A percentile compares a stretch with the other conserved stretches of the same genome.
These are phyloP conservation scores for Lycaon pictus DNA, from an alignment of 2,113 vertebrate species.

Conservation along the genomic window DNA sequence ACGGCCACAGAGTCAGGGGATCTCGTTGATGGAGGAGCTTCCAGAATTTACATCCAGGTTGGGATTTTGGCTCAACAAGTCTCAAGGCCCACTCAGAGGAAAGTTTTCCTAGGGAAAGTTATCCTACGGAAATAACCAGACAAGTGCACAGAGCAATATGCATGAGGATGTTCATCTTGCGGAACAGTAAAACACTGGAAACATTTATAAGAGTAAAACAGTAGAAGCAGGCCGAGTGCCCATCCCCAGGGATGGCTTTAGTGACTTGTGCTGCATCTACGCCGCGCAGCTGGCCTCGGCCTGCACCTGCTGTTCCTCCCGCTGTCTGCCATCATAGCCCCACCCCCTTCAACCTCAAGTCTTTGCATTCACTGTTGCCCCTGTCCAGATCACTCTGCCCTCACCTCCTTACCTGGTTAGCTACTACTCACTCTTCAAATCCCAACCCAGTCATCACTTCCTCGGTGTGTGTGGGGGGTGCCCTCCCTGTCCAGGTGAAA, in stretches of 20 bases:
- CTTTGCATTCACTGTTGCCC: background rate
- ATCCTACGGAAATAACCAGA: background rate
- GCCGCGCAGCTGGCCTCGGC: background rate
- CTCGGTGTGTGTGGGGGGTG: background rate
- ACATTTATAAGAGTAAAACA: background rate
- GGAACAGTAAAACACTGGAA: no score
- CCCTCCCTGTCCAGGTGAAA: background rate
- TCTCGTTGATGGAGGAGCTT: background rate
- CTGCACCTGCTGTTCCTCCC: fast-evolving
- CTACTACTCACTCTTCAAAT: background rate
- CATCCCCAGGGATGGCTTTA: background rate
- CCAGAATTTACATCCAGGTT: background rate
- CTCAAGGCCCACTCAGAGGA: background rate
- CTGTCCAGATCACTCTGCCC: background rate
- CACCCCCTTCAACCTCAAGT: background rate
- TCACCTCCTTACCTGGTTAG: background rate
- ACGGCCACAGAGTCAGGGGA: background rate
- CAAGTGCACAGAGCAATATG: no score
- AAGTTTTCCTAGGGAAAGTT: background rate
- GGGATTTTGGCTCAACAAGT: background rate
- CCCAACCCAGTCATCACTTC: background rate
- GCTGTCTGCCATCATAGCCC: background rate
- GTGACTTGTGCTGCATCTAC: no score
- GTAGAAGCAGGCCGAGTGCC: background rate
- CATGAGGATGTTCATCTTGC: background rate